Evolutionary conservation across 1,140 invertebrate species (phyloP), one percentile per base, ranked within the genome.

Genomic region (Heliconius congener): DNA sequence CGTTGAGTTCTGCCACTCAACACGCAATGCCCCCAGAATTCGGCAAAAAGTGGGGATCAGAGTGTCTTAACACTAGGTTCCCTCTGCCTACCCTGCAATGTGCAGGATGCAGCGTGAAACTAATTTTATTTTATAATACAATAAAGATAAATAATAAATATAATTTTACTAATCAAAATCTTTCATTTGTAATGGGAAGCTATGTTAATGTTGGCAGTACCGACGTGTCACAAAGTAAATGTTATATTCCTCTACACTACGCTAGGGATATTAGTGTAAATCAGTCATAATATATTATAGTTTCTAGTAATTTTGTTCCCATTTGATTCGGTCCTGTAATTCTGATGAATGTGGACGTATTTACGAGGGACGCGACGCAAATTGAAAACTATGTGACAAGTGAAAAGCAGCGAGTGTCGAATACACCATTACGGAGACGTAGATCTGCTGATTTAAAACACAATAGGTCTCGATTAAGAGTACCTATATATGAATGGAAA

Each of bases 321-420:
- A 74, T 79, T 74, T 81, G 81, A 83, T 83, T 85, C 80, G 81
- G 80, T 76, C 66, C 77, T 82, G 82, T 87, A 88, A 86, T 83
- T 71, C 85, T 90, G 88, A 90, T 84, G 85, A 86, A 90, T 82
- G 84, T 57, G 76, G 82, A 84, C 83, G 83, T 90, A 84, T 90
- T 90, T 89, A 89, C 86, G 86, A 88, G 86, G 86, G 83, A 79
- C 75, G 83, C 77, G 89, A 89, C 88, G 83, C 90, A 93, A 93
- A 93, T 93, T 93, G 91, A 89, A 91, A 93, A 87, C 91, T 93
- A 93, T 87, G 87, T 86, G 80, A 84, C 85, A 71, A 39, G 71
- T 39, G 30, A 37, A n/a, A 71, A 71, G 78, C 81, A 84, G 72
- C 78, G 66, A 73, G 78, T 66, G 11, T 66, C 60, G 11, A 77